Base-by-base conservation (phyloP, 2,797 vertebrate genomes). In the Sphaeramia orbicularis region DNA sequence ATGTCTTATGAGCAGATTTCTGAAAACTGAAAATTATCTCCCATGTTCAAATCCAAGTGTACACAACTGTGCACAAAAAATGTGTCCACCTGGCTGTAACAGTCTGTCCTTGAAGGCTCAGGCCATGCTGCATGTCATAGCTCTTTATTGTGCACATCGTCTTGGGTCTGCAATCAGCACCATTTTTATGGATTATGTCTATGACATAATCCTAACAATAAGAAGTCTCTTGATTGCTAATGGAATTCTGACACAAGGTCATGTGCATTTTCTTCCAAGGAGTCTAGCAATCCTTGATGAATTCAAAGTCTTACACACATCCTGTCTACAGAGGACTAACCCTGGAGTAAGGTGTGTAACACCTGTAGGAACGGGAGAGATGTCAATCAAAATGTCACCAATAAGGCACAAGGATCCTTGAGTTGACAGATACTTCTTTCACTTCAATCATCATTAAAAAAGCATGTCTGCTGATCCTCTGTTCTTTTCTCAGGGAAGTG, bases 1-100 rank as follows among this genome's bases (percentile, higher is more conserved):
- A 15, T 35, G 58, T 77, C 60, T 70, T 37, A 52, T 50, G 32
- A 53, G 57, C 13, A 42, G 44, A 63, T 51, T 60, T 59, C 42
- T 62, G 38, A 50, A 56, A 16, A 42, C 24, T 40, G 44, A 40
- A 67, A 71, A 40, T 18, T 0, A 24, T 72, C 43, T 47, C 76
- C 44, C 27, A 42, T 77, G 52, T 69, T 74, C 55, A 70, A 52
- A 49, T 80, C 67, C 60, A 74, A 41, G 0, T 14, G 32, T 62
- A 67, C 51, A 65, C 60, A 74, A 41, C 0, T 14, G 32, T 62
- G 66, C 51, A 65, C 27, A 65, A 56, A 57, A 57, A 32, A 44
- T 44, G 49, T 14, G 16, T 58, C 68, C 48, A 37, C 56, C 67
- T 55, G 40, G 18, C 65, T 10, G 38, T 5, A 40, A 24, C 16